A percentile compares a stretch with the other conserved stretches of the same genome.
phyloP scores from a whole-genome alignment of 2,888 invertebrate species.

The Dione vanillae region DNA sequence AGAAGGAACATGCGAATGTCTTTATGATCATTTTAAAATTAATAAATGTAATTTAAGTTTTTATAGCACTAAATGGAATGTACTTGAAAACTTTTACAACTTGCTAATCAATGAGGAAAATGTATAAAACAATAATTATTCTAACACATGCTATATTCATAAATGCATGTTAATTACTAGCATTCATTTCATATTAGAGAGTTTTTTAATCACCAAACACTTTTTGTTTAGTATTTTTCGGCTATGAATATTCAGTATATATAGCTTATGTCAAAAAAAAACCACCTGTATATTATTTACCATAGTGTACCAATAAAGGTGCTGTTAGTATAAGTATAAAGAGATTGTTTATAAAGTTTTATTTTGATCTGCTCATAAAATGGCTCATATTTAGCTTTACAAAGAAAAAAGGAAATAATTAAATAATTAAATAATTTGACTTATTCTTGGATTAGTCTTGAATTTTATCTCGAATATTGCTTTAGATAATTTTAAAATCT shows the following conservation, averaged over 20 bases:
- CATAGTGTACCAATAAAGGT: conserved; percentile 36
- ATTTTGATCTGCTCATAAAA: background rate
- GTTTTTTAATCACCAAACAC: conserved; percentile 41
- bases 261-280: conserved; percentile 21
- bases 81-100: background rate
- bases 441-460: too few species aligned
- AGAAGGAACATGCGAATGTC: too few species aligned
- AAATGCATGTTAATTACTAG: background rate
- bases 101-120: background rate
- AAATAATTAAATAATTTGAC: background rate
- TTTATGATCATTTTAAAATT: background rate
- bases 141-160: background rate
- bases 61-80: background rate
- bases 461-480: background rate
- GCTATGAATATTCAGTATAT: conserved; percentile 38
- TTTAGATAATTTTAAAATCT: background rate
- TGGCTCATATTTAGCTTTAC: conserved; percentile 3
- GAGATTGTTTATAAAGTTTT: conserved; percentile 21
- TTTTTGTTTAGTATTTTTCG: conserved; percentile 33
- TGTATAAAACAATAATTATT: background rate
- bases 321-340: conserved; percentile 36
- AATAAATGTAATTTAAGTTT: background rate
- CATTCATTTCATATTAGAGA: conserved; percentile 3
- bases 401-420: too few species aligned
- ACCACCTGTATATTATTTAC: conserved; percentile 13